Base-by-base conservation (phyloP, 2,797 vertebrate genomes). In the Falco berigora region DNA sequence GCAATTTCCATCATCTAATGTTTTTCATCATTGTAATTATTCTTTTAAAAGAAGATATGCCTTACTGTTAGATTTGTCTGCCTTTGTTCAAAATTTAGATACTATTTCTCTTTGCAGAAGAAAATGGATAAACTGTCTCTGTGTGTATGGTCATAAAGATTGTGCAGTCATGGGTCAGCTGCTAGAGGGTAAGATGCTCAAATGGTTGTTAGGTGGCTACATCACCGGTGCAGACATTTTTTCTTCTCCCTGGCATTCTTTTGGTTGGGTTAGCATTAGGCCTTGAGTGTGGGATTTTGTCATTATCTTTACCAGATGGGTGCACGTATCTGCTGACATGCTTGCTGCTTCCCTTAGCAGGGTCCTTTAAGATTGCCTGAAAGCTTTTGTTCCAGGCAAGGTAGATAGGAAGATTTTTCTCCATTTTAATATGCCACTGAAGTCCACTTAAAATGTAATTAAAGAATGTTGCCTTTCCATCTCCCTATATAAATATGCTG, bases 271-370 rank as follows among this genome's bases (percentile, higher is more conserved):
- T 61, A 23, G 52, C 12, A 14, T 49, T 56, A 36, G 53, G 53
- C 14, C 5, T 10, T 25, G 53, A 32, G 14, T 3, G 53, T 58
- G 19, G 13, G 69, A 47, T 46, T 55, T 21, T 32, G 32, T 25
- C 44, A 3, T 36, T 56, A 20, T 17, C 58, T n/a, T 58, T 50
- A 49, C 24, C 42, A 34, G 66, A 42, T 40, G 3, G 1, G 24
- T 55, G 47, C 5, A 1, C 2, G 0, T 28, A n/a, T n/a, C 55
- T 47, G 49, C 64, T n/a, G 27, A 32, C 28, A n/a, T 12, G 15
- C 28, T 19, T 46, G 34, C 28, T 56, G 66, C 27, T 79, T 72
- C 32, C 66, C 32, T 42, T 49, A 5, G 30, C 12, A 32, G 50
- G 15, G 25, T 38, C 49, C 50, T 42, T 63, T 21, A 52, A 14